Evolutionary conservation across 2,113 vertebrate genomes (phyloP), one percentile per base, ranked within the genome.

Genomic region (Oenanthe melanoleuca): DNA sequence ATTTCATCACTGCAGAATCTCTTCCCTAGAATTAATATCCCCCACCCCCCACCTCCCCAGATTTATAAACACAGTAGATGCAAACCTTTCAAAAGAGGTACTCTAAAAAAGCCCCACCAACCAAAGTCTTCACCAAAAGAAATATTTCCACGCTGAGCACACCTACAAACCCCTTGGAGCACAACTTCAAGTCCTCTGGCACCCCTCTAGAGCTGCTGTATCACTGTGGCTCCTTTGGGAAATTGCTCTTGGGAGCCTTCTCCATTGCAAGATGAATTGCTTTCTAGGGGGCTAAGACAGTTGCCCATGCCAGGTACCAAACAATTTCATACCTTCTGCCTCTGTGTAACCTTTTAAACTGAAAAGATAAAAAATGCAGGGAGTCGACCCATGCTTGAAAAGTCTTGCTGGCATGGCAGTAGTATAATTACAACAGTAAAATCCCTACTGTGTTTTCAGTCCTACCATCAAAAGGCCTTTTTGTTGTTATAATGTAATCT

Each of bases 391-490:
- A 6, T 47, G 42, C 52, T 84, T 92, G 50, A 86, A 71, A 88
- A 88, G 64, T 87, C 95, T 88, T 81, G 73, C 89, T 93, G 80
- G 72, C 80, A 50, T 31, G 57, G 77, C 52, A 79, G 7, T 78
- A 61, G 33, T 69, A 26, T 95, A 95, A 95, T 96, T 95, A 92
- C 9, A 2, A 81, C 34, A 86, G 61, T 56, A 64, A 88, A 95
- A 90, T 91, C 80, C 91, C 91, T 94, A 23, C 75, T 88, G 83
- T 81, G 91, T 84, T 61, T 93, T 92, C 86, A 93, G 60, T 89
- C 86, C 64, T 87, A 44, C 86, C 94, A 95, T 96, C 94, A 93
- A 95, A 96, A 95, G 91, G 49, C 53, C 73, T 88, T 96, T 88
- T 94, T 92, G 82, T 90, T 95, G 86, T 70, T 93, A 55, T 74